Evolutionary conservation across 2,888 invertebrate genomes (phyloP), one percentile per base, ranked within the genome.

Genomic region (Agonopterix heracliana): DNA sequence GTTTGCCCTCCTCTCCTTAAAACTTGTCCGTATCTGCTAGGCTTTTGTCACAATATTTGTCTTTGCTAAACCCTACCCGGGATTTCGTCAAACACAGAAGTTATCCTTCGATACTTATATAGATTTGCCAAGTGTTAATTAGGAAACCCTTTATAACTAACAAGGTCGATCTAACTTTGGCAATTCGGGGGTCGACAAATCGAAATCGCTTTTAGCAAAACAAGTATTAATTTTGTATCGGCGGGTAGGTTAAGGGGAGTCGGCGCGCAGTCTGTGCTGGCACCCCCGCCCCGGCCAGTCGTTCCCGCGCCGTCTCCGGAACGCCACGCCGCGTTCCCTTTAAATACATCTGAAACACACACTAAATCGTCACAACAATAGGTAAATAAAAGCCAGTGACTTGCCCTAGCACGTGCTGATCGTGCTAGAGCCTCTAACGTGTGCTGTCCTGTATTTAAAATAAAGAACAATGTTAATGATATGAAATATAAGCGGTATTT

Each of bases 141-240:
- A 80, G 72, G 64, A 66, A 78, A 80, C 78, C 82, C 83, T 85
- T 84, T 84, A 85, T 84, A 83, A 81, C 71, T 85, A 85, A 83
- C 82, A 84, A 84, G 85, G 83, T 83, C 74, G 73, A 64, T 73
- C 80, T 76, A 86, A 86, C 85, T 86, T 87, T 86, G 67, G 71
- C 81, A 78, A 86, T 85, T 82, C 74, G 71, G 72, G 73, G 78
- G 75, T 79, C 83, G 79, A 86, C 86, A 86, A 88, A 87, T 86
- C 87, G 86, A 83, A 86, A 85, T 85, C 81, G 83, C 81, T 86
- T 84, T 85, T 83, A 81, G 81, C 80, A 82, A 86, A 86, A 86
- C 83, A 86, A 86, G 87, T 87, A 87, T 87, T 87, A 87, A 87
- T 86, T 85, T 84, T 84, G 85, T 85, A 85, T 86, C 83, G 83